Conservation (phyloP, 2,113 vertebrate genomes). For the Oxyura jamaicensis region DNA sequence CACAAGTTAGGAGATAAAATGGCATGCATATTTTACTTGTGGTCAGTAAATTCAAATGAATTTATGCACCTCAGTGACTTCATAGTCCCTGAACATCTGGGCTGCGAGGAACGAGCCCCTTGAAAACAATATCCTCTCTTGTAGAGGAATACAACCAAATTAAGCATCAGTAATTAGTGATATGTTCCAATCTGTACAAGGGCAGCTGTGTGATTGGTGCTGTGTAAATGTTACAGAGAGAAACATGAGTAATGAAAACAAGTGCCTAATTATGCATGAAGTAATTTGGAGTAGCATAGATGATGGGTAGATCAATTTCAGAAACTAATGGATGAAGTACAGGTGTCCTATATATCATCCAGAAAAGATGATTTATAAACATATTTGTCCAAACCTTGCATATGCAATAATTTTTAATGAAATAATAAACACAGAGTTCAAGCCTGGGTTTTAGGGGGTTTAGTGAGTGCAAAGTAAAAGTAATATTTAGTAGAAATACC, state of each 20-base stretch:
- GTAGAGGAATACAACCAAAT: neutral
- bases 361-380: neutral
- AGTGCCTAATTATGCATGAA: conserved; percentile 16
- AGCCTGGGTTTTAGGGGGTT: neutral
- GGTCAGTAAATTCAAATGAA: neutral
- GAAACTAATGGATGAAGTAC: conserved; percentile 1
- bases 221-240: conserved; percentile 2
- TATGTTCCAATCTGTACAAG: neutral
- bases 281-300: conserved; percentile 18
- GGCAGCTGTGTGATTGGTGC: neutral
- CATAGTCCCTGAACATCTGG: conserved; percentile 48
- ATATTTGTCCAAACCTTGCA: neutral
- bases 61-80: neutral
- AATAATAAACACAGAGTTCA: neutral
- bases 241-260: conserved; percentile 24
- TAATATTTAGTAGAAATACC: neutral
- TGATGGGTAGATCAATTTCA: conserved; percentile 13
- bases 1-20: neutral
- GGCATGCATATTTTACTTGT: neutral
- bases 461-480: neutral
- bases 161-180: neutral
- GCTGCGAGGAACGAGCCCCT: neutral
- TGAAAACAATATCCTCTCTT: neutral
- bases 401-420: neutral
- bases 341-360: neutral